Base-by-base conservation (phyloP, 2,113 vertebrate genomes). In the Macquaria ambigua region DNA sequence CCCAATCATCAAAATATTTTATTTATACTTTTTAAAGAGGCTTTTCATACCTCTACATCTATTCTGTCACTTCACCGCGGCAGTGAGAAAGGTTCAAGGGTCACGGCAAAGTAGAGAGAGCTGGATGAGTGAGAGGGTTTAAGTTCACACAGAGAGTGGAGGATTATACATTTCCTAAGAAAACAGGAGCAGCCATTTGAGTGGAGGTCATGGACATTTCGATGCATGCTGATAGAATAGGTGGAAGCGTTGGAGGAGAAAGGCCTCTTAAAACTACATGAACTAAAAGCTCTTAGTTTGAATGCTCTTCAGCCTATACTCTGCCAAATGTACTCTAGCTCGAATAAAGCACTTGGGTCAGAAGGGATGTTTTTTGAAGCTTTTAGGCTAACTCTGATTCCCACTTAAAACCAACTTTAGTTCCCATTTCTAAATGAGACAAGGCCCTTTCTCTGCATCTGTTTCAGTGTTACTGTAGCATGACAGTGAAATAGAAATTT, bases 221-320 rank as follows among this genome's bases (percentile, higher is more conserved):
- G 70, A 82, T 88, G 84, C 86, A 90, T 74, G 87, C 76, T 34
- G 90, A 86, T 67, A 67, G 90, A 93, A 89, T 77, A 80, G 88
- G 89, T 90, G 88, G 89, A 85, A 80, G 92, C 87, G 89, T 92
- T 90, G 93, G 93, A 94, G 90, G 92, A 93, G 94, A 92, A 93
- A 91, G 85, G 90, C 89, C 93, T 93, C 92, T 93, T 86, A 79
- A 91, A 91, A 87, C 90, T 85, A 92, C 93, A 91, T 92, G 90
- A 95, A 93, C 94, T 92, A 93, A 94, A 94, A 95, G 94, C 94
- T 93, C 92, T 95, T 88, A 85, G 86, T 91, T 87, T 91, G 91
- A 94, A 94, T 87, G 89, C 92, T 93, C 94, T 94, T 92, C 91
- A 93, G 80, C 59, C 31, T 0, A 21, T 87, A 90, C 90, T 91